Conservation (phyloP, 2,113 vertebrate genomes). For the Pituophis catenifer region DNA sequence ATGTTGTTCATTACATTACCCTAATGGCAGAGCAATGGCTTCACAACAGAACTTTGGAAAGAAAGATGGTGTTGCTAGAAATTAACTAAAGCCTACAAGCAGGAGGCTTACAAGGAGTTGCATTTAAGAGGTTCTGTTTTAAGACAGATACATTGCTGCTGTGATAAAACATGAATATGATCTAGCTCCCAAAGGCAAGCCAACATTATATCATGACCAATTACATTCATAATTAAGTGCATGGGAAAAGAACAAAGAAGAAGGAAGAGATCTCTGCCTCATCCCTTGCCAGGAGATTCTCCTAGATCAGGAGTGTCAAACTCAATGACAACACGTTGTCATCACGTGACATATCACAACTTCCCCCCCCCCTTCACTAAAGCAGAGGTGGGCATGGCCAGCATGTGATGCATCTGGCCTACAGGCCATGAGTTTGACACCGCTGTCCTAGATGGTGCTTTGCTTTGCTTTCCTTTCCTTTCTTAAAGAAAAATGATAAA, state of each 20-base stretch:
- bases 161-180: neutral
- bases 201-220: neutral
- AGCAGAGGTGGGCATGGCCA: no score
- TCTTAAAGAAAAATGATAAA: neutral
- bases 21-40: neutral
- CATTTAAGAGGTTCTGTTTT: neutral
- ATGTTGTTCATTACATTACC: neutral
- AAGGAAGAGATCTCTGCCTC: neutral
- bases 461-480: neutral
- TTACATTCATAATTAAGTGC: neutral
- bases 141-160: neutral
- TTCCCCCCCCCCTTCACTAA: no score
- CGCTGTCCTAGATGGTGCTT: neutral
- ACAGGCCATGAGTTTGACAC: no score
- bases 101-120: neutral
- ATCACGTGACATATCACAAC: no score
- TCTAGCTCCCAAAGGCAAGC: neutral
- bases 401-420: no score
- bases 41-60: neutral
- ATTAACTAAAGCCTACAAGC: neutral
- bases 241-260: neutral
- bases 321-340: no score
- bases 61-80: neutral
- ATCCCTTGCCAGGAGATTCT: neutral
- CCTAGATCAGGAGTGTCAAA: no score